Base-by-base conservation (phyloP, 2,797 vertebrate genomes). In the Halcyon chelicuti region DNA sequence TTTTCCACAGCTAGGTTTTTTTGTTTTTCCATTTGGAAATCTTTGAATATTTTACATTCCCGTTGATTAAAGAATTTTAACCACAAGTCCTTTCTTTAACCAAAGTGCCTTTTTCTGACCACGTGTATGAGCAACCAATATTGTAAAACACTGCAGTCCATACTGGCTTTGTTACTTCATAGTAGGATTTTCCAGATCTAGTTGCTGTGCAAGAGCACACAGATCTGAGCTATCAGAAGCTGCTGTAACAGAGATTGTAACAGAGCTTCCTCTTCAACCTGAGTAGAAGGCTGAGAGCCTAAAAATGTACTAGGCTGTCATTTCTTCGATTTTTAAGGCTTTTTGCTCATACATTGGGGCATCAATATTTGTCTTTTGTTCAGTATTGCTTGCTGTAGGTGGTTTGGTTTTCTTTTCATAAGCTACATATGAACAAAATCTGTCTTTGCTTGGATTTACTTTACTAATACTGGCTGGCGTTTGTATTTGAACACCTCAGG, bases 361-460 rank as follows among this genome's bases (percentile, higher is more conserved):
- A 92, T 72, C n/a, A n/a, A 76, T 93, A 94, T 60, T n/a, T 74
- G 91, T 63, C 33, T 83, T 76, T 75, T 93, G 54, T 82, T 85
- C 51, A 73, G 46, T 52, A 67, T 23, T 39, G 40, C 78, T 78
- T 95, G 70, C 90, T 70, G 42, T 58, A 71, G 67, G 21, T 93
- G n/a, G 35, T 60, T 90, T 75, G 58, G 26, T 84, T 84, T 92
- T 93, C 78, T 47, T 94, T 91, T 91, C 77, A 60, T 33, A 74
- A 86, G 22, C 83, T 86, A 57, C 49, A 89, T 63, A 37, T 75
- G 80, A 84, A 46, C 22, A 91, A 86, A 86, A 70, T 82, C 73
- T 91, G 83, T 93, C 87, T 94, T 95, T 88, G 90, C 87, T 95
- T 76, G 79, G 58, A 67, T 91, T 93, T 71, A 82, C 93, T 85